Percentiles rank a stretch among this genome's conserved stretches.
phyloP scores from a whole-genome alignment of 2,113 vertebrate genomes.

The Cygnus atratus region DNA sequence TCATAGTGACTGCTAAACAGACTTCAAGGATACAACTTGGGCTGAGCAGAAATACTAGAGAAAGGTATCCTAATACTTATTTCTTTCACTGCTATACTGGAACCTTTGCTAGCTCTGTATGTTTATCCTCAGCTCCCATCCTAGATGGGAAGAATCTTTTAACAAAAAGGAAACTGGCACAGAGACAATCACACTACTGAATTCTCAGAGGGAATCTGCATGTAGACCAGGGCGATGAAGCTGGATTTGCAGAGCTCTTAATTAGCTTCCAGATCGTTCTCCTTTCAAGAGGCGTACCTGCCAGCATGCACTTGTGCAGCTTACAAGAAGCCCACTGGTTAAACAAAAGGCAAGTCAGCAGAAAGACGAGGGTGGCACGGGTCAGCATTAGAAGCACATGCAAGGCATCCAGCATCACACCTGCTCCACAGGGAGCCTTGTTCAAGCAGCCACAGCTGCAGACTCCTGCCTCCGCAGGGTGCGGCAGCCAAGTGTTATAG shows the following conservation, averaged over 20 bases:
- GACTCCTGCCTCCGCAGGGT: neutral
- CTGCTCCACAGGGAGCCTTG: neutral
- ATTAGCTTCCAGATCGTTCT: neutral
- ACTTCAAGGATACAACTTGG: neutral
- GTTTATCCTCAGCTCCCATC: neutral
- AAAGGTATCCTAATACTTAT: neutral
- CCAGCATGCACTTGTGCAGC: neutral
- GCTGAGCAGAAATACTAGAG: neutral
- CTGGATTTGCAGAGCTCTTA: neutral
- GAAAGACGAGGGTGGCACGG: neutral
- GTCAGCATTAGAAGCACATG: neutral
- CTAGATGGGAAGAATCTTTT: neutral
- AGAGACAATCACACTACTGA: neutral
- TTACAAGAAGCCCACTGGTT: neutral
- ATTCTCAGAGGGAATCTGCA: neutral
- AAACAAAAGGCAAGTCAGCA: neutral
- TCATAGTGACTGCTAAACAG: neutral
- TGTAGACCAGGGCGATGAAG: neutral
- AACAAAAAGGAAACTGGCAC: neutral
- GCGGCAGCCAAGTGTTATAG: neutral
- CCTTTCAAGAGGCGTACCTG: neutral
- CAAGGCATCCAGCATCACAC: neutral
- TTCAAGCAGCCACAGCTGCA: neutral
- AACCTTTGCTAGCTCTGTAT: neutral
- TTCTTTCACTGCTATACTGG: neutral